These are phyloP conservation scores for Diuraphis noxia DNA, from an alignment of 1,140 invertebrate genomes.

Conservation along the genomic window DNA sequence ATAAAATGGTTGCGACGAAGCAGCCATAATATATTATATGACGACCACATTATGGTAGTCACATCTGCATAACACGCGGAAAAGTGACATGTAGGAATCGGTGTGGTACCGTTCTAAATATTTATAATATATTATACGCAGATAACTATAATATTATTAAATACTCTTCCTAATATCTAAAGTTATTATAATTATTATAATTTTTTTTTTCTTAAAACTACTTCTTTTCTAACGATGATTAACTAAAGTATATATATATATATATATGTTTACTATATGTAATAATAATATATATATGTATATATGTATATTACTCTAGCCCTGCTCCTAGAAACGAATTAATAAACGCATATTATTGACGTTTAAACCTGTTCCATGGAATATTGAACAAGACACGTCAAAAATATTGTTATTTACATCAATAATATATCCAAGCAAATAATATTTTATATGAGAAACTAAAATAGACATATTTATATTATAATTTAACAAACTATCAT, in stretches of 20 bases:
- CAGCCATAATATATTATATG: neutral
- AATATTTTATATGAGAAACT: neutral
- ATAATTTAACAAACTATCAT: neutral
- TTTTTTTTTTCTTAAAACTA: slow-evolving; percentile 8
- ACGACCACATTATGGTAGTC: neutral
- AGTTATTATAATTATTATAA: slow-evolving; percentile 5
- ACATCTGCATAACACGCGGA: neutral
- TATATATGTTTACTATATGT: neutral
- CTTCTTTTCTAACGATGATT: neutral
- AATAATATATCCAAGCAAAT: neutral
- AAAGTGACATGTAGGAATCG: neutral
- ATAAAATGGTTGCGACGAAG: neutral
- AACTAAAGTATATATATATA: neutral
- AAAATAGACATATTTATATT: neutral
- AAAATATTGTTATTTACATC: neutral
- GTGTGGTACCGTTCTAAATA: neutral
- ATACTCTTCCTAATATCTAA: neutral
- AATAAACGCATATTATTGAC: neutral
- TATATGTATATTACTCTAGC: neutral
- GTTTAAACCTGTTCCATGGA: neutral
- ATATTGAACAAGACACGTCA: neutral
- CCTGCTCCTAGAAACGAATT: slow-evolving; percentile 14
- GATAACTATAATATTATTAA: neutral
- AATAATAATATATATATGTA: slow-evolving; percentile 2
- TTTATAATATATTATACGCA: neutral